Base-by-base conservation (phyloP, 2,113 vertebrate genomes). In the Misgurnus anguillicaudatus region DNA sequence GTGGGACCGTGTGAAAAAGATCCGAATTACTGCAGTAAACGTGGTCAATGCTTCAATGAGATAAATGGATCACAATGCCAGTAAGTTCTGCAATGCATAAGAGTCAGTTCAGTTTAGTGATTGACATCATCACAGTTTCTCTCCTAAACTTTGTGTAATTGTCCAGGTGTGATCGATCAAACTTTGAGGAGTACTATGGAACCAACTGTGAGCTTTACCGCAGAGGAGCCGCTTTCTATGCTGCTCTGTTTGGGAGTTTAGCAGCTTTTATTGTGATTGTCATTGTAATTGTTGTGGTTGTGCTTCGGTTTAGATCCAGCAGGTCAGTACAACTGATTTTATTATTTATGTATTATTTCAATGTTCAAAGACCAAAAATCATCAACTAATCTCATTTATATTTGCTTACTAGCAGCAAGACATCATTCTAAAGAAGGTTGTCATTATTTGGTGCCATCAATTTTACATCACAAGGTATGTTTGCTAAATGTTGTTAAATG, bases 201-300 rank as follows among this genome's bases (percentile, higher is more conserved):
- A 16, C 10, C 5, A 88, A 73, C 10, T 93, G 92, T 81, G 85
- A 93, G 3, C 48, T 85, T 4, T 90, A 73, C 74, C 79, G 61
- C 11, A 41, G 85, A 65, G 85, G 83, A 21, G 76, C 86, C 45
- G 91, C 85, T 61, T 93, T 93, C 85, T 93, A 92, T 55, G 90
- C 83, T 14, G 87, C 87, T 3, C 70, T 92, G 11, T 93, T 94
- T 58, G 92, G 91, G 14, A 84, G 92, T 41, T 60, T 93, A 53
- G 83, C 80, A 36, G 87, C 11, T 3, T 88, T 38, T 0, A 57
- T 92, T 47, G 74, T 92, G 13, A 36, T 91, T 16, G 70, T 87
- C 21, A 75, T 89, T 13, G 3, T 87, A 11, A 64, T 80, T 17
- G 80, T 77, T 60, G 63, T 85, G 9, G 24, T 86, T 57, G 9